Conservation (phyloP, 1,140 invertebrate species). For the Diorhabda carinulata region DNA sequence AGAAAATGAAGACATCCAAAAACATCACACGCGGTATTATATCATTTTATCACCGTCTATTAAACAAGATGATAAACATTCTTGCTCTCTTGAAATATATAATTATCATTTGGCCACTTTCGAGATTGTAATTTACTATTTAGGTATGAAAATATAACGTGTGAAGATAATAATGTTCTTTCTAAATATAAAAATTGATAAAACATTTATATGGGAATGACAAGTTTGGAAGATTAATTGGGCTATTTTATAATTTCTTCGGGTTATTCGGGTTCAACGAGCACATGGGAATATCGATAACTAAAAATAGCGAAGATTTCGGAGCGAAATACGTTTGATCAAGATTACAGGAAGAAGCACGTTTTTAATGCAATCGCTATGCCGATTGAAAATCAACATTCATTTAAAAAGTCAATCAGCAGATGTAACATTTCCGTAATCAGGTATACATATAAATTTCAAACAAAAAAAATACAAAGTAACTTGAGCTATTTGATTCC, state of each 20-base stretch:
- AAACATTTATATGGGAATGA: conserved; percentile 2
- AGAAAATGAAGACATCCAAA: neutral
- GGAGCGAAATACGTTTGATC: neutral
- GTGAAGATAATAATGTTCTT: neutral
- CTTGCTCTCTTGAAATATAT: neutral
- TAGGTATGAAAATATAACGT: neutral
- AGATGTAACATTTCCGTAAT: too few species aligned
- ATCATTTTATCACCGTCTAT: conserved; percentile 2
- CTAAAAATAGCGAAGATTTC: neutral
- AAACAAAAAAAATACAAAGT: too few species aligned
- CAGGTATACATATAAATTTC: too few species aligned
- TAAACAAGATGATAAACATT: conserved; percentile 1
- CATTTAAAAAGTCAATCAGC: too few species aligned
- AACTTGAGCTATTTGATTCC: too few species aligned
- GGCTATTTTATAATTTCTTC: neutral
- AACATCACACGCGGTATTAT: neutral
- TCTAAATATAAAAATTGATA: neutral
- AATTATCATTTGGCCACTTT: conserved; percentile 1
- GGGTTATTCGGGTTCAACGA: neutral
- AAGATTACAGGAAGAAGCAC: too few species aligned
- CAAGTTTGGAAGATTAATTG: neutral
- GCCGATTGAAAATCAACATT: too few species aligned
- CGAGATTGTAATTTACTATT: neutral
- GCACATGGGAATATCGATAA: neutral
- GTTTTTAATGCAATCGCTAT: too few species aligned